These are phyloP conservation scores for Phrynocephalus vlangalii DNA, from an alignment of 2,797 vertebrate genomes.

Conservation along the genomic window DNA sequence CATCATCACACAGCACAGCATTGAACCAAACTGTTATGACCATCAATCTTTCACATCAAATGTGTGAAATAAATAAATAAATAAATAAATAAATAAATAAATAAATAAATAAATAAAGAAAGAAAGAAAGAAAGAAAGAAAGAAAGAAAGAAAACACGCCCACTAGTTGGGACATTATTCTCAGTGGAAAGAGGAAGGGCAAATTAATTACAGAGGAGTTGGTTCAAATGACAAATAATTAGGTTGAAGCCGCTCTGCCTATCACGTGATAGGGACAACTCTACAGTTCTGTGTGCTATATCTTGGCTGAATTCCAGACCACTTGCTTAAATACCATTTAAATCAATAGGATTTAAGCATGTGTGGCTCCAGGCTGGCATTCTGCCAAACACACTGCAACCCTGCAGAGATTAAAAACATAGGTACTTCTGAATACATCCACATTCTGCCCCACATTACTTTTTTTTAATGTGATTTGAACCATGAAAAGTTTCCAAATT, in stretches of 20 bases:
- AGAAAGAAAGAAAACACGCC: neutral
- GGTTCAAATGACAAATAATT: conserved; percentile 2
- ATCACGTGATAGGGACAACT: neutral
- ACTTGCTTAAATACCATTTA: conserved; percentile 33
- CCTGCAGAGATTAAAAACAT: neutral
- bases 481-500: neutral
- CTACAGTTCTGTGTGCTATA: neutral
- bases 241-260: neutral
- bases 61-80: too few species aligned
- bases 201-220: neutral
- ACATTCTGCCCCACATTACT: neutral
- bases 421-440: neutral
- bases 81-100: too few species aligned
- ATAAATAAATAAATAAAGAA: neutral
- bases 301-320: conserved; percentile 34
- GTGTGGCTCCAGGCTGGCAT: conserved; percentile 16
- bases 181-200: neutral
- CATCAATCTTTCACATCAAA: neutral
- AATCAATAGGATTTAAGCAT: conserved; percentile 39
- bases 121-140: too few species aligned
- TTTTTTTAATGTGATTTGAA: neutral
- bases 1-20: neutral
- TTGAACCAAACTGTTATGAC: neutral
- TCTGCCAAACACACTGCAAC: conserved; percentile 16
- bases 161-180: neutral